Evolutionary conservation across 2,888 invertebrate genomes (phyloP), one percentile per base, ranked within the genome.

Genomic region (Abrostola triplasia): DNA sequence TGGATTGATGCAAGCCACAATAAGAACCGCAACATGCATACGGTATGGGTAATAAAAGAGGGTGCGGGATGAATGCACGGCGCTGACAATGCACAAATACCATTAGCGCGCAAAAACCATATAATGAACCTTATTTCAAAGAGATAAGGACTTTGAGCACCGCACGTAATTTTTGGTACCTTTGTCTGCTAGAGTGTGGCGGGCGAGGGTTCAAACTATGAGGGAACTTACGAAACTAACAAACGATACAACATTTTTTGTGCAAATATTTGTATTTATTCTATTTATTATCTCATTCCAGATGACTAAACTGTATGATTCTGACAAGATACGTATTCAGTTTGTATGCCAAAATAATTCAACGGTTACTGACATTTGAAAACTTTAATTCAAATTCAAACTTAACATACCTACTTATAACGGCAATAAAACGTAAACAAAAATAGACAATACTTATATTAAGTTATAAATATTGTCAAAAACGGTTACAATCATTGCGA

Each of bases 21-120:
- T 91, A 83, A 86, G 82, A 84, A 90, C 91, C 92, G 88, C 92
- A 90, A 90, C 90, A 89, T 92, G 92, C 92, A 91, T 90, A 91
- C 88, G 86, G 88, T 92, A 91, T 89, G 91, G 88, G 88, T 87
- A 91, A 92, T 92, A 91, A 90, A 89, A 84, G 88, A 89, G 93
- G 93, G 93, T 92, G 92, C 88, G 85, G 87, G 85, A 89, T 89
- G 92, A 92, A 93, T 91, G 91, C 89, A 89, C 88, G 88, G 49
- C 80, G 88, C 85, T 87, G 87, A 83, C 86, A 81, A 70, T 71
- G 82, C 80, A 80, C 76, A 77, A 82, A 85, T 72, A 73, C 59
- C 76, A 74, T 67, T 56, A 59, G 53, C 44, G 67, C 42, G 56
- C 48, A 55, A 61, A 64, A 76, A 73, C 64, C 64, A 66, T 48